Percentiles rank a stretch among this genome's conserved stretches.
Evolutionary conservation across 1,140 invertebrate species (phyloP).

Genomic region (Tetramorium simillimum): DNA sequence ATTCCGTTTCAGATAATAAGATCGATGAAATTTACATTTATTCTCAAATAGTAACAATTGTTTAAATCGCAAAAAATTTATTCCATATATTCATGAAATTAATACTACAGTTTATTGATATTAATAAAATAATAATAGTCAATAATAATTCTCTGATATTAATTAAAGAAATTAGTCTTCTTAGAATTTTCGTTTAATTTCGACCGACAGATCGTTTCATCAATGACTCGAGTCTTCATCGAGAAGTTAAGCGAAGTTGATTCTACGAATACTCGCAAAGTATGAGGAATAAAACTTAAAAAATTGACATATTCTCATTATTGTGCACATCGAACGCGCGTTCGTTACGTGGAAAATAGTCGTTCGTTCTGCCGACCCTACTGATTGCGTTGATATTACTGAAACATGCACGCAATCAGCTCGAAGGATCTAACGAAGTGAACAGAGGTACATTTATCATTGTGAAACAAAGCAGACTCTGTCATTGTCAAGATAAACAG

Average conservation of each 20-base stretch:
- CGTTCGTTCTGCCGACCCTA: slow-evolving; percentile 29
- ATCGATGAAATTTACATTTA: background rate
- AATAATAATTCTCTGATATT: background rate
- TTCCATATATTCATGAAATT: background rate
- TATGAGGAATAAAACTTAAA: background rate
- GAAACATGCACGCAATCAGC: slow-evolving; percentile 65
- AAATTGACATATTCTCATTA: slow-evolving; percentile 19
- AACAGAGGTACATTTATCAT: slow-evolving; percentile 55
- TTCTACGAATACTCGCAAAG: background rate
- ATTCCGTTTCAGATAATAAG: background rate
- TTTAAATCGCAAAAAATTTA: background rate
- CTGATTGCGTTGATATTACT: slow-evolving; percentile 63
- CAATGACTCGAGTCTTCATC: background rate
- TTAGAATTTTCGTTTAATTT: background rate
- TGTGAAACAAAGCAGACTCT: slow-evolving; percentile 3
- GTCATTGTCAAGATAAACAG: slow-evolving; percentile 55
- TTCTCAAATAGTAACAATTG: background rate
- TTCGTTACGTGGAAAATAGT: slow-evolving; percentile 31
- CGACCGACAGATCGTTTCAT: background rate
- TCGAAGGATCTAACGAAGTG: slow-evolving; percentile 39
- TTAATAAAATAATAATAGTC: background rate
- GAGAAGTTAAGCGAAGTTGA: background rate
- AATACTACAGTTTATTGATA: background rate
- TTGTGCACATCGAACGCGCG: slow-evolving; percentile 10
- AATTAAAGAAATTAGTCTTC: background rate